Evolutionary conservation across 2,888 invertebrate genomes (phyloP).

Genomic region (Volucella bombylans): DNA sequence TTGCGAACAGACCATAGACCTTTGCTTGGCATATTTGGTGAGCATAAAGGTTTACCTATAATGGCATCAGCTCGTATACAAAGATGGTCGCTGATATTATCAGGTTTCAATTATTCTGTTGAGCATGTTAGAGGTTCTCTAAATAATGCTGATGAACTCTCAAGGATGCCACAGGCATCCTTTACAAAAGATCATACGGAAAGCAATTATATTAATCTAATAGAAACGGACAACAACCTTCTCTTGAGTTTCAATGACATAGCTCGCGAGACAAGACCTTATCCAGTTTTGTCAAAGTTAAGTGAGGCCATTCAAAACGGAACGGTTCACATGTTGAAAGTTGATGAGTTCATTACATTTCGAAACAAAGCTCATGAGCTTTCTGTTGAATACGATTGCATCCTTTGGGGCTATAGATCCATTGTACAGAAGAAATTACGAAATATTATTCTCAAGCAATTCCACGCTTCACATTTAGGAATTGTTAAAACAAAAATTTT

Average conservation of each 20-base stretch:
- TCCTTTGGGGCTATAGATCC: slow-evolving; percentile 59
- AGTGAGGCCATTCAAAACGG: slow-evolving; percentile 47
- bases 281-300: slow-evolving; percentile 47
- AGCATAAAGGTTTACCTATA: slow-evolving; percentile 59
- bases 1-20: slow-evolving; percentile 66
- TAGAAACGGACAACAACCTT: slow-evolving; percentile 45
- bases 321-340: slow-evolving; percentile 36
- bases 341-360: slow-evolving; percentile 34
- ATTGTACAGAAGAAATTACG: slow-evolving; percentile 57
- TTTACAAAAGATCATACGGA: slow-evolving; percentile 18
- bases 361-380: slow-evolving; percentile 46
- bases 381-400: slow-evolving; percentile 49
- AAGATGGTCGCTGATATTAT: slow-evolving; percentile 38
- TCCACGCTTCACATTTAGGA: slow-evolving; percentile 70
- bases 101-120: slow-evolving; percentile 34
- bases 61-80: slow-evolving; percentile 54
- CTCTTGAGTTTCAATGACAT: slow-evolving; percentile 56
- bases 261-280: slow-evolving; percentile 39
- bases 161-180: slow-evolving; percentile 11
- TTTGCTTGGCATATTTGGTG: slow-evolving; percentile 62
- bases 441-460: slow-evolving; percentile 34
- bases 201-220: slow-evolving; percentile 45
- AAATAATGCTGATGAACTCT: slow-evolving; percentile 22
- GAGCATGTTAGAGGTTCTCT: slow-evolving; percentile 23
- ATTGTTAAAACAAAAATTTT: slow-evolving; percentile 67